These are phyloP conservation scores for Salvelinus namaycush DNA, from an alignment of 2,113 vertebrate species.

Conservation along the genomic window DNA sequence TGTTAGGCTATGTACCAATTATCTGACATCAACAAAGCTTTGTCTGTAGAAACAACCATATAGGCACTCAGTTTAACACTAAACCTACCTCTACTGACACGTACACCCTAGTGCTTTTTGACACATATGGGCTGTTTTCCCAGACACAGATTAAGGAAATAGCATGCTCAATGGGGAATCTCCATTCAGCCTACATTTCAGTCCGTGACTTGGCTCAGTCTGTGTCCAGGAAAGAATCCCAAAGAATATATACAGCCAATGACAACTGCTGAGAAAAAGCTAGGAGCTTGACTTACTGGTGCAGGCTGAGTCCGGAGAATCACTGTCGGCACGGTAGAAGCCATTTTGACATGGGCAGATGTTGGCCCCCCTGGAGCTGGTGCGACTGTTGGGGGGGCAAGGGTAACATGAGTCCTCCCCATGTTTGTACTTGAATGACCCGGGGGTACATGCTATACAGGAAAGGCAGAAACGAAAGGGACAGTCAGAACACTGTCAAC, in stretches of 20 bases:
- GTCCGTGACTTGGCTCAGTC: too few relatives aligned
- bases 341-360: slow-evolving; percentile 88
- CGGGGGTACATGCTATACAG: slow-evolving; percentile 81
- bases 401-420: slow-evolving; percentile 87
- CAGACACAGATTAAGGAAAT: too few relatives aligned
- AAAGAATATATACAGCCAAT: not conserved
- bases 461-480: slow-evolving; percentile 2
- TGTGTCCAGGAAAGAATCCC: too few relatives aligned
- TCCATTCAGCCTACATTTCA: too few relatives aligned
- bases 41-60: too few relatives aligned
- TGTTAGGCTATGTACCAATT: too few relatives aligned
- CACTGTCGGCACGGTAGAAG: slow-evolving; percentile 90
- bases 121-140: too few relatives aligned
- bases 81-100: too few relatives aligned
- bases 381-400: slow-evolving; percentile 90
- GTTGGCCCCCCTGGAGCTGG: slow-evolving; percentile 81
- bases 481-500: slow-evolving; percentile 9
- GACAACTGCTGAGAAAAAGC: not conserved
- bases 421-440: slow-evolving; percentile 94
- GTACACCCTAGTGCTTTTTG: too few relatives aligned
- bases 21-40: too few relatives aligned
- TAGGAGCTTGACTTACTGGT: slow-evolving; percentile 83
- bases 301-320: slow-evolving; percentile 87
- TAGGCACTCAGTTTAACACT: too few relatives aligned
- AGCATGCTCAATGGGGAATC: too few relatives aligned